These are phyloP conservation scores for Phymatocera aterrima DNA, from an alignment of 2,888 invertebrate genomes.

Conservation along the genomic window DNA sequence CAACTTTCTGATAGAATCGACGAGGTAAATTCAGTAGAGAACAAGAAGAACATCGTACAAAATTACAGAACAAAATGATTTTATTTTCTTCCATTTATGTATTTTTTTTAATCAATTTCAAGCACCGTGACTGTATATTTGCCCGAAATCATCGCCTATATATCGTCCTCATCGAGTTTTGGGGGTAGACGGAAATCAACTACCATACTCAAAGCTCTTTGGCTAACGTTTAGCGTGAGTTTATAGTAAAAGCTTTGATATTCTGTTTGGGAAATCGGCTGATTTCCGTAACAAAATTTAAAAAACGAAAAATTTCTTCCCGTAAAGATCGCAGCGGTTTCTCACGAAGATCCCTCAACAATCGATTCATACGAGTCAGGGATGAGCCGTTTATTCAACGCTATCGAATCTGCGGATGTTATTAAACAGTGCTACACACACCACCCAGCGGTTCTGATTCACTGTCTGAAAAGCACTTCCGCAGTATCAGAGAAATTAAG, in stretches of 20 bases:
- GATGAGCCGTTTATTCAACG: slow-evolving; percentile 47
- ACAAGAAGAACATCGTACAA: background rate
- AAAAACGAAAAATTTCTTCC: background rate
- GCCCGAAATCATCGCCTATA: background rate
- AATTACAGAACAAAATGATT: background rate
- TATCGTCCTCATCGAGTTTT: background rate
- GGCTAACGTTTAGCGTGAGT: slow-evolving; percentile 60
- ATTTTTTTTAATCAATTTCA: background rate
- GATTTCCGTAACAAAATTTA: background rate
- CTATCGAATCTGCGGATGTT: slow-evolving; percentile 51
- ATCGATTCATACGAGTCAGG: slow-evolving; percentile 49
- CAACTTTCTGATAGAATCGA: slow-evolving; percentile 54
- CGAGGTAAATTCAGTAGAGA: background rate
- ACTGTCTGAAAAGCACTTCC: slow-evolving; percentile 50
- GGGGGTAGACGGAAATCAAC: background rate
- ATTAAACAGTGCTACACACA: slow-evolving; percentile 59
- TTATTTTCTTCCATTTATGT: background rate
- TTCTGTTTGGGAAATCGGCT: background rate
- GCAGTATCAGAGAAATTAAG: slow-evolving; percentile 53
- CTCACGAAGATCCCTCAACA: slow-evolving; percentile 46
- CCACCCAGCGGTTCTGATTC: slow-evolving; percentile 56
- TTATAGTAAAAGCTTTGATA: background rate
- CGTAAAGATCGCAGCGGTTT: slow-evolving; percentile 50
- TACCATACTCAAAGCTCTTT: slow-evolving; percentile 55
- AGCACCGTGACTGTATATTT: slow-evolving; percentile 5